These are phyloP conservation scores for Minunthozetes semirufus DNA, from an alignment of 2,888 invertebrate genomes.

Conservation along the genomic window DNA sequence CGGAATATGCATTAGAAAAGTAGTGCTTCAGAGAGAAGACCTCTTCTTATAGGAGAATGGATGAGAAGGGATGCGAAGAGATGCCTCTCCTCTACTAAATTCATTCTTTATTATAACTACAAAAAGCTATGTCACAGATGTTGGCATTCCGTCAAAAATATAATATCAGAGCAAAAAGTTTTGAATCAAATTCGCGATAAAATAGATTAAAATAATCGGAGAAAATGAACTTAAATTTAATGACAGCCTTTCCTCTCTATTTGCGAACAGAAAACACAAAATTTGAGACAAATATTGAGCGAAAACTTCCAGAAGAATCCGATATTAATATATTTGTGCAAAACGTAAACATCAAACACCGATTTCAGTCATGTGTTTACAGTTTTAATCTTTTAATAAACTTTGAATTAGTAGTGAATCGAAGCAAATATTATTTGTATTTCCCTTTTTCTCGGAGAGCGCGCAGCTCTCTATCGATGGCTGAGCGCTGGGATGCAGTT, in stretches of 20 bases:
- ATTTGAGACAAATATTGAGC: too few species aligned
- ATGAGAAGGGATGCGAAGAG: not conserved
- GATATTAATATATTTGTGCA: not conserved
- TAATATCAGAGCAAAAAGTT: not conserved
- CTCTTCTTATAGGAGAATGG: too few species aligned
- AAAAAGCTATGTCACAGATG: slow-evolving; percentile 21
- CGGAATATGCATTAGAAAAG: not conserved
- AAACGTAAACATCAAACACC: not conserved
- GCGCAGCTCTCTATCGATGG: slow-evolving; percentile 6
- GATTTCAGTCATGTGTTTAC: not conserved
- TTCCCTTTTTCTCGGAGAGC: slow-evolving; percentile 7
- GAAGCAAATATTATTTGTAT: not conserved
- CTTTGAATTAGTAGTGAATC: slow-evolving; percentile 10
- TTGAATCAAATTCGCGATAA: not conserved
- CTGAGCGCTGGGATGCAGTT: slow-evolving; percentile 21
- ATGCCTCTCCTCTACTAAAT: not conserved
- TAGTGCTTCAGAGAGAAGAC: not conserved
- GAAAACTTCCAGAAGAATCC: too few species aligned
- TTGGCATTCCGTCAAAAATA: slow-evolving; percentile 7
- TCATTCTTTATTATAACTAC: not conserved
- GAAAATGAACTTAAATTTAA: not conserved
- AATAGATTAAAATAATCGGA: not conserved
- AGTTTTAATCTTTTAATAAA: slow-evolving; percentile 13
- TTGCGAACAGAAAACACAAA: too few species aligned
- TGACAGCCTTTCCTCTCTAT: too few species aligned